Percentiles rank a stretch among this genome's conserved stretches.
phyloP scores from a whole-genome alignment of 2,888 invertebrate genomes.

The Phorcus lineatus region DNA sequence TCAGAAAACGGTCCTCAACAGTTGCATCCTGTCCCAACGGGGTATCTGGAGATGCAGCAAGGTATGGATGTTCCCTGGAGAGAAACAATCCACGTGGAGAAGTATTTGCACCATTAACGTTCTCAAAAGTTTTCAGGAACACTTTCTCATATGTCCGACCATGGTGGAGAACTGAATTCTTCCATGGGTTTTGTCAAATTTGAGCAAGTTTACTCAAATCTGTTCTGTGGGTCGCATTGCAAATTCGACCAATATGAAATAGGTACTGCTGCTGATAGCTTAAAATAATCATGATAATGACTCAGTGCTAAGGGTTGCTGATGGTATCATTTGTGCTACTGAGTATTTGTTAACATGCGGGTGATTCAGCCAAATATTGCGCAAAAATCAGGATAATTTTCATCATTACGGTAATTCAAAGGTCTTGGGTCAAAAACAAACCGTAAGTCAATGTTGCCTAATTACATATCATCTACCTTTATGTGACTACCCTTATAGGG shows the following conservation, averaged over 20 bases:
- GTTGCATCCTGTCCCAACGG: not conserved
- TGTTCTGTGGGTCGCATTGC: not conserved
- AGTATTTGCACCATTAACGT: not conserved
- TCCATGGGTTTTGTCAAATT: not conserved
- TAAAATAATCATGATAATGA: not conserved
- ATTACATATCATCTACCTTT: not conserved
- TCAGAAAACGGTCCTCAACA: not conserved
- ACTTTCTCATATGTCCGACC: not conserved
- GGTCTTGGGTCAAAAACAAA: not conserved
- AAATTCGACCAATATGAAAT: not conserved
- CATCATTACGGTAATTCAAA: not conserved
- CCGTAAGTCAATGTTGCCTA: not conserved
- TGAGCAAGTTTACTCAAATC: not conserved
- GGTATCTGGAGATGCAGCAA: conserved; percentile 19
- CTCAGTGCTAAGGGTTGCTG: not conserved
- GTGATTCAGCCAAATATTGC: not conserved
- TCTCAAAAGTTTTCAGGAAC: not conserved
- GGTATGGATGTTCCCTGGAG: not conserved
- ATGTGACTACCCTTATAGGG: not conserved
- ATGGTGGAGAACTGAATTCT: not conserved
- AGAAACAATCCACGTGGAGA: not conserved
- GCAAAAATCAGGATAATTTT: not conserved
- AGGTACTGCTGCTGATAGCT: not conserved
- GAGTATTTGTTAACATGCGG: not conserved
- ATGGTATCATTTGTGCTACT: not conserved